Base-by-base conservation (phyloP, 2,113 vertebrate species). In the Clinocottus analis region DNA sequence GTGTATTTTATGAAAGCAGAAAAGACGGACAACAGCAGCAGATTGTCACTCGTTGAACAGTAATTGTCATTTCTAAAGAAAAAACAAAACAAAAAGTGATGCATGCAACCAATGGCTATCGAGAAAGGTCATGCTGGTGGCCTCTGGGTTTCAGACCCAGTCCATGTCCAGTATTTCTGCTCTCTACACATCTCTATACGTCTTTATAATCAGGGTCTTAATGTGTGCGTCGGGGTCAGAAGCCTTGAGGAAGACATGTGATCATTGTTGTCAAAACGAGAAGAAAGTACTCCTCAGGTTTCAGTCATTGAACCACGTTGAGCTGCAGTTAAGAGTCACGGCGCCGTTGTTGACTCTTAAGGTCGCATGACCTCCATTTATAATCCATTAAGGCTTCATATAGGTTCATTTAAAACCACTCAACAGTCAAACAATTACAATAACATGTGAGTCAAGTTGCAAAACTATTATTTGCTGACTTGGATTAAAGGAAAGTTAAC, bases 241-340 rank as follows among this genome's bases (percentile, higher is more conserved):
- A n/a, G n/a, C n/a, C n/a, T n/a, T n/a, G n/a, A n/a, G n/a, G n/a
- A n/a, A n/a, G n/a, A n/a, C n/a, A n/a, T n/a, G n/a, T n/a, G n/a
- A n/a, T n/a, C n/a, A n/a, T 82, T 19, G 39, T 7, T 29, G 29
- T 35, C n/a, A 37, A 21, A 51, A 31, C 1, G 2, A 68, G 33
- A 29, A 31, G 14, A 49, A 11, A 29, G 7, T 14, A 51, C 41
- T 56, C 55, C 47, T 75, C 6, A 5, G 41, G 59, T 71, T 59
- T 49, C 37, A 43, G 55, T 63, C 55, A 39, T 14, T 70, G n/a
- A n/a, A n/a, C n/a, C n/a, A n/a, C n/a, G n/a, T n/a, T n/a, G n/a
- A n/a, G 21, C 35, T 35, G 35, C 41, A 73, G 53, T 49, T 35
- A 65, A 59, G 11, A 49, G 41, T 49, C 61, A 56, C 16, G 67